These are phyloP conservation scores for Enteromius fasciolatus DNA, from an alignment of 2,797 vertebrate genomes.

Conservation along the genomic window DNA sequence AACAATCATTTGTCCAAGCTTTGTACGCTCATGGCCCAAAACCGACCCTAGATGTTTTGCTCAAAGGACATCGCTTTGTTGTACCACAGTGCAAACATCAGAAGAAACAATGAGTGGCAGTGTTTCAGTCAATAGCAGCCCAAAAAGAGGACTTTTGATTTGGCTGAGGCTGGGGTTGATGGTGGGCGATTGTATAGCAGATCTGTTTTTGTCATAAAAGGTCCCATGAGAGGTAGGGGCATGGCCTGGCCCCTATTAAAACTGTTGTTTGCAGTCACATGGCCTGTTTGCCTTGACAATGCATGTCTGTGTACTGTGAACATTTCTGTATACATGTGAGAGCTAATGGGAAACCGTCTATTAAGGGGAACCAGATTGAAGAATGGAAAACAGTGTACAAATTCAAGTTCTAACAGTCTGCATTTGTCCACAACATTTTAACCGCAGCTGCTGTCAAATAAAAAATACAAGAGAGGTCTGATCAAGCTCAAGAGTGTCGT, in stretches of 20 bases:
- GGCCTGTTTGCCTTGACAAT: constrained; percentile 75
- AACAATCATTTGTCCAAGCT: constrained; percentile 56
- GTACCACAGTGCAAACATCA: constrained; percentile 69
- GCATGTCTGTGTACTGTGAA: constrained; percentile 69
- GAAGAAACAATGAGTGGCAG: constrained; percentile 72
- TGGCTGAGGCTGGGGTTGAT: constrained; percentile 51
- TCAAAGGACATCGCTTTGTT: constrained; percentile 63
- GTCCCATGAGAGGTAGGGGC: constrained; percentile 49
- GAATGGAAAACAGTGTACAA: not conserved
- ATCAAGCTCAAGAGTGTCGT: constrained; percentile 23
- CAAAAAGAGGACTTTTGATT: constrained; percentile 71
- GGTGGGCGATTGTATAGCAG: constrained; percentile 63
- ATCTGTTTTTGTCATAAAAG: constrained; percentile 70
- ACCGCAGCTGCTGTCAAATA: constrained; percentile 1
- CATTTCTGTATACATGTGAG: constrained; percentile 30
- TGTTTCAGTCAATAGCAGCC: constrained; percentile 65
- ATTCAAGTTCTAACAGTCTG: constrained; percentile 6
- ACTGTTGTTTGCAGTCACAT: constrained; percentile 78
- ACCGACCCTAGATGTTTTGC: constrained; percentile 46
- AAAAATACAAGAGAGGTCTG: constrained; percentile 24
- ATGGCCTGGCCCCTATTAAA: constrained; percentile 38
- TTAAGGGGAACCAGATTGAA: not conserved
- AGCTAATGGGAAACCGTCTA: constrained; percentile 16
- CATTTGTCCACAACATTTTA: not conserved
- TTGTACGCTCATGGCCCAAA: constrained; percentile 39